Evolutionary conservation across 2,113 vertebrate species (phyloP).

Genomic region (Chinchilla lanigera): DNA sequence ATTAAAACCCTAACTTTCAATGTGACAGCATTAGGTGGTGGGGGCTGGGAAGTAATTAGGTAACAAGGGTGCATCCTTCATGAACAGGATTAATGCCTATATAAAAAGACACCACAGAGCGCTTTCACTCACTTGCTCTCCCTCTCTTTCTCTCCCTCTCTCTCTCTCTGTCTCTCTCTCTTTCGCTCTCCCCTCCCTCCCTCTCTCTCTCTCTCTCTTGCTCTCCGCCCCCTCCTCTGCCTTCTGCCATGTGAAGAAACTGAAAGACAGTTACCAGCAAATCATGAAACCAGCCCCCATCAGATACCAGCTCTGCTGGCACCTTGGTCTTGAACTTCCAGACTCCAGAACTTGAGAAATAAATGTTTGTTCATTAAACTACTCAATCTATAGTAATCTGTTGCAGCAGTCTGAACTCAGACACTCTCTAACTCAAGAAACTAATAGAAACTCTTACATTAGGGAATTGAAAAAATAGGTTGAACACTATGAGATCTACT

Average conservation of each 20-base stretch:
- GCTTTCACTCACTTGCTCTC: background rate
- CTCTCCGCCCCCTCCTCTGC: too few species aligned
- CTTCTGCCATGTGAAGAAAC: background rate
- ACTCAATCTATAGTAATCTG: background rate
- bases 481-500: background rate
- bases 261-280: background rate
- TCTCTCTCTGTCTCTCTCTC: background rate
- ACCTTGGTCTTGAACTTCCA: background rate
- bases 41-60: background rate
- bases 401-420: background rate
- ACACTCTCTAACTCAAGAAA: background rate
- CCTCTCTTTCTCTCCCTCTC: too few species aligned
- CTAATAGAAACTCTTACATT: background rate
- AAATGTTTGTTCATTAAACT: background rate
- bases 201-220: background rate
- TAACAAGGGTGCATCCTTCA: background rate
- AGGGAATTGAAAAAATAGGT: background rate
- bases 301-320: background rate
- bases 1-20: background rate
- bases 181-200: too few species aligned
- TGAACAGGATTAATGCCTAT: too few species aligned
- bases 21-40: background rate
- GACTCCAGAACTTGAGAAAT: background rate
- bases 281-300: background rate
- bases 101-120: background rate